Evolutionary conservation across 2,113 vertebrate genomes (phyloP).

Genomic region (Chlamydotis undulata): DNA sequence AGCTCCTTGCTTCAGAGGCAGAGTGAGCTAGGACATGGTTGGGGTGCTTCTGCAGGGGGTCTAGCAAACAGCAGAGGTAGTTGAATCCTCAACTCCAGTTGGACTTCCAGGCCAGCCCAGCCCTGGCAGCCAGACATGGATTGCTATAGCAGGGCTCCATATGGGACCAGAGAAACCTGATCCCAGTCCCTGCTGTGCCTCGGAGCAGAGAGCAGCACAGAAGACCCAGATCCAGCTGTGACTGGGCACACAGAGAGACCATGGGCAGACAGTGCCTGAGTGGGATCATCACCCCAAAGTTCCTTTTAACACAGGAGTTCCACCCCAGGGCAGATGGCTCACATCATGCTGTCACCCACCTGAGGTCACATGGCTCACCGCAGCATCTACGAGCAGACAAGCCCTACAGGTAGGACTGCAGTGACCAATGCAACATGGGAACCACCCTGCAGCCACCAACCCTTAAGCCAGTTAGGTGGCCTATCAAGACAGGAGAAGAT

Average conservation of each 20-base stretch:
- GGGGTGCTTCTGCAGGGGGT: background rate
- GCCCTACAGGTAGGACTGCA: too few relatives aligned
- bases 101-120: background rate
- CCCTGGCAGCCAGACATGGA: background rate
- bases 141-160: background rate
- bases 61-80: background rate
- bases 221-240: background rate
- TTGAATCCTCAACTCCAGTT: background rate
- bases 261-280: rapidly evolving
- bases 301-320: background rate
- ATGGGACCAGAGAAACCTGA: background rate
- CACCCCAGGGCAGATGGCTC: background rate
- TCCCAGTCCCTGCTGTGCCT: background rate
- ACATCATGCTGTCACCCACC: too few relatives aligned
- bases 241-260: rapidly evolving
- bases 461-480: background rate
- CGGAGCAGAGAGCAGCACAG: background rate
- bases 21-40: too few relatives aligned
- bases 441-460: too few relatives aligned
- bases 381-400: background rate
- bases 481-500: background rate
- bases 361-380: background rate
- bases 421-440: too few relatives aligned
- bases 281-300: rapidly evolving
- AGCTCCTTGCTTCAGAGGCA: background rate